Evolutionary conservation across 1,140 invertebrate genomes (phyloP).

Genomic region (Heliconius himera): DNA sequence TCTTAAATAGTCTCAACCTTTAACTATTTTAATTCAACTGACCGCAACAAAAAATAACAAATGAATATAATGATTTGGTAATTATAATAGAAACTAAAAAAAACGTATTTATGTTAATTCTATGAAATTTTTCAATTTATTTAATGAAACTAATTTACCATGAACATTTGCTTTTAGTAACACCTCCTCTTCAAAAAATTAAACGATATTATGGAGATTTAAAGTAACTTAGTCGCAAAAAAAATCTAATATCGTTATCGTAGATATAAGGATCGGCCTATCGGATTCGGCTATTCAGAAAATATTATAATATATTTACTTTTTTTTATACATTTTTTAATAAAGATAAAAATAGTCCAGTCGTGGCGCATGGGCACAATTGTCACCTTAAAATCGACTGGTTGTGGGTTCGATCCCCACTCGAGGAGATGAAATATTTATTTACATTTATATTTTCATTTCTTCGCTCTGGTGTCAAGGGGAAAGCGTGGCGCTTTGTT

Average conservation of each 20-base stretch:
- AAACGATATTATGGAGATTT: neutral
- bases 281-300: too few relatives aligned
- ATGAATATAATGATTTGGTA: constrained; percentile 24
- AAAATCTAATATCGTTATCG: neutral
- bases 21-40: constrained; percentile 25
- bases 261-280: too few relatives aligned
- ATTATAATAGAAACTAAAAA: constrained; percentile 5
- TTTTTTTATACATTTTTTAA: too few relatives aligned
- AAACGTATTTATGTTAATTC: constrained; percentile 4
- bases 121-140: neutral
- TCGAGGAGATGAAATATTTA: too few relatives aligned
- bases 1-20: constrained; percentile 20
- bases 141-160: neutral
- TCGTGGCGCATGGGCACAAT: too few relatives aligned
- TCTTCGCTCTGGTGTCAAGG: too few relatives aligned
- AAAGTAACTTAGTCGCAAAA: neutral
- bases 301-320: too few relatives aligned
- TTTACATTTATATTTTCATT: too few relatives aligned
- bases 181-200: constrained; percentile 4
- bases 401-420: too few relatives aligned
- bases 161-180: neutral
- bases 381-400: too few relatives aligned
- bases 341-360: too few relatives aligned
- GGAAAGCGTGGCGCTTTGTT: too few relatives aligned
- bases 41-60: constrained; percentile 23